Base-by-base conservation (phyloP, 2,113 vertebrate species). In the Leuciscus idus region DNA sequence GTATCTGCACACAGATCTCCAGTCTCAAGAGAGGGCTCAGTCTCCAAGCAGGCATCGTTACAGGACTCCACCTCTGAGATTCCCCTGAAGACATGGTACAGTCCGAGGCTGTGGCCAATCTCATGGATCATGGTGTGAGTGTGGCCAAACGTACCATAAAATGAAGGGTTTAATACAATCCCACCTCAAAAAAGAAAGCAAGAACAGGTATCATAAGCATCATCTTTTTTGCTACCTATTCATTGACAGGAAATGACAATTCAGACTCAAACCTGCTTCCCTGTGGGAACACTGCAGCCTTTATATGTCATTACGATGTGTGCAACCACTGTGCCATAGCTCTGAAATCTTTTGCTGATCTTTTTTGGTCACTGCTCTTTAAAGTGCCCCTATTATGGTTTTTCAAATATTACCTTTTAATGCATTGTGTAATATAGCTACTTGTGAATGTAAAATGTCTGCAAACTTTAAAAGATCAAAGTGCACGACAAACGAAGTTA, bases 61-160 rank as follows among this genome's bases (percentile, higher is more conserved):
- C 98, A 99, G 17, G 98, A 99, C 86, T 99, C 97, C 79, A 98
- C 97, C 92, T 99, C 98, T 0, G 98, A 99, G 92, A 99, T 96
- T 5, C 98, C 98, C 28, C 97, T 96, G 92, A 99, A 99, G 90
- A 99, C 97, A 0, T 99, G 98, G 84, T 99, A 99, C 85, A 99
- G 95, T n/a, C 98, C 98, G 19, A 99, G 94, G 90, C 97, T 99
- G 88, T 99, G 98, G 39, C 98, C 98, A 0, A 99, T 97, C 90
- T 99, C 98, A 3, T 99, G 98, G 92, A 99, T 97, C 98, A 99
- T 99, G 1, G 98, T 99, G 93, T 99, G 97, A 0, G 97, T 99
- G 91, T 99, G 98, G 43, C 98, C 98, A 26, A 97, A 96, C 52
- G 96, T 97, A 0, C 98, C 98, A 0, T 99, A 99, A 92, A 99